Evolutionary conservation across 2,888 invertebrate species (phyloP).

Genomic region (Alsophila aescularia): DNA sequence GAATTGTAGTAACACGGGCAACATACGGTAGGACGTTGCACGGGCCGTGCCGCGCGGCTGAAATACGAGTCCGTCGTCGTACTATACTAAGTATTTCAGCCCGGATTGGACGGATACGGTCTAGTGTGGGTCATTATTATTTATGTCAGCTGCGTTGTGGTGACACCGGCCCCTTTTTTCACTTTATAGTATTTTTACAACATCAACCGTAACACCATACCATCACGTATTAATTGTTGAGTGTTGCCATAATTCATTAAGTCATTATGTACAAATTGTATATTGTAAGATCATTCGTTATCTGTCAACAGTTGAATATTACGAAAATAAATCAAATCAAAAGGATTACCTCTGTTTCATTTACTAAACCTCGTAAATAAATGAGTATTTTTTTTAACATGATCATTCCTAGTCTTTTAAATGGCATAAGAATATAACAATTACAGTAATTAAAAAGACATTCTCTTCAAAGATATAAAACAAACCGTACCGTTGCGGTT

Average conservation of each 20-base stretch:
- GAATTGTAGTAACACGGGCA: too few relatives aligned
- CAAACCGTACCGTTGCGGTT: neutral
- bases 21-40: too few relatives aligned
- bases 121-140: neutral
- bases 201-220: constrained; percentile 49
- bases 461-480: neutral
- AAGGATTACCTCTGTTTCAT: constrained; percentile 55
- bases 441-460: constrained; percentile 26
- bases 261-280: constrained; percentile 84
- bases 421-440: too few relatives aligned
- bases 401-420: too few relatives aligned
- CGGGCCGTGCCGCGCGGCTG: too few relatives aligned
- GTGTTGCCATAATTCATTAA: constrained; percentile 85
- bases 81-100: too few relatives aligned
- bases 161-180: constrained; percentile 12
- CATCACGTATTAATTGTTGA: constrained; percentile 77
- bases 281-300: constrained; percentile 84
- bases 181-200: constrained; percentile 38
- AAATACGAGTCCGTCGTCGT: too few relatives aligned
- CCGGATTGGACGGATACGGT: neutral
- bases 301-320: constrained; percentile 85
- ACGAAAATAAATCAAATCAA: constrained; percentile 81
- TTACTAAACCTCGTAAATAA: constrained; percentile 37
- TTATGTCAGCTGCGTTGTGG: constrained; percentile 1
- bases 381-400: too few relatives aligned